Evolutionary conservation across 2,797 vertebrate genomes (phyloP).

Genomic region (Gila robusta): DNA sequence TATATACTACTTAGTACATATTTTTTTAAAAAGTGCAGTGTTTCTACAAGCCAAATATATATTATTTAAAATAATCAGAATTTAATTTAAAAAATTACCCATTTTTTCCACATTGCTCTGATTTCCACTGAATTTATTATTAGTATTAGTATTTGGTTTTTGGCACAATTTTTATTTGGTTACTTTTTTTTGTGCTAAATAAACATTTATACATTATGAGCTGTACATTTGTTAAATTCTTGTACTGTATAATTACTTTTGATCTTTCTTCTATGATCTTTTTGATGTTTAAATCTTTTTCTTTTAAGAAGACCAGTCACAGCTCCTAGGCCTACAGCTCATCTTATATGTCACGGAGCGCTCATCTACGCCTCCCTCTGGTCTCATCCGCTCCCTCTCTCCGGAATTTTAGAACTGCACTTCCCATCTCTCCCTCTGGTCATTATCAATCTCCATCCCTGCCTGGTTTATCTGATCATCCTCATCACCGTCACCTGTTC

Average conservation of each 20-base stretch:
- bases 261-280: not conserved
- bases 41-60: not conserved
- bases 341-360: not conserved
- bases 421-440: too few species aligned
- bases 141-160: not conserved
- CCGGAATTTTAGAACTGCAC: too few species aligned
- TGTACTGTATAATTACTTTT: not conserved
- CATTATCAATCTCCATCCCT: too few species aligned
- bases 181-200: not conserved
- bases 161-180: not conserved
- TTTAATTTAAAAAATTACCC: too few species aligned
- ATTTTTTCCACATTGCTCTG: not conserved
- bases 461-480: too few species aligned
- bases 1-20: not conserved
- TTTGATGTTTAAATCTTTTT: not conserved
- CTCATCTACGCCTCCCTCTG: too few species aligned
- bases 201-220: not conserved
- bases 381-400: too few species aligned
- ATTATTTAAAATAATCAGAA: not conserved
- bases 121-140: not conserved
- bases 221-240: not conserved
- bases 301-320: not conserved
- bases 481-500: too few species aligned
- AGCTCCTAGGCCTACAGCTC: too few species aligned
- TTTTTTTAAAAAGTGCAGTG: not conserved